Base-by-base conservation (phyloP, 2,797 vertebrate species). In the Odontamblyopus rebecca region DNA sequence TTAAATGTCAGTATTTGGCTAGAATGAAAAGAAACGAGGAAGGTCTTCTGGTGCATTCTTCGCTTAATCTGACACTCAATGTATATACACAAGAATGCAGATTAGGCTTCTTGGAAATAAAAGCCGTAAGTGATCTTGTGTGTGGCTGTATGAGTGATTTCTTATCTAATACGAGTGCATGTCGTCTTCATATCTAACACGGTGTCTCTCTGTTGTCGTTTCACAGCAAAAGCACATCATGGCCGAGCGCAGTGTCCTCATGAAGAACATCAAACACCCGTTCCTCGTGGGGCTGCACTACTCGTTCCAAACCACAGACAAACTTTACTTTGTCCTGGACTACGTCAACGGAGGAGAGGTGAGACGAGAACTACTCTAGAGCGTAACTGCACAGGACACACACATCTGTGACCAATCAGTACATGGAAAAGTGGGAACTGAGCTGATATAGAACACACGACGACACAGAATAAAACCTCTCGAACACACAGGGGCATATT, bases 191-290 rank as follows among this genome's bases (percentile, higher is more conserved):
- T 18, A 2, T 48, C 44, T 15, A 16, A 53, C 38, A 16, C 6
- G 23, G 11, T 61, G 53, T 6, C 11, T 54, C 61, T n/a, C 2
- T 2, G 70, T 27, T 35, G 11, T 59, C 76, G 35, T 38, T 38
- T 38, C 1, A 38, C 86, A 95, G 94, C 94, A 95, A 91, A 95
- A 94, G 81, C 94, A 95, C 71, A 95, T 95, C 91, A 95, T 95
- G 94, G 94, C 94, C 0, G 94, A 95, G 83, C 92, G 94, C 70
- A 95, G 92, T 6, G 94, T 95, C 19, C 86, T 95, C 68, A 93
- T 95, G 92, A 95, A 95, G 86, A 95, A 95, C 76, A 89, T 95
- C 82, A 92, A 94, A 27, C 94, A 95, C 66, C 94, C 94, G 8
- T 95, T 95, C 87, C 91, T 95, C 72, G 94, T 95, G 75, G 93